Evolutionary conservation across 2,113 vertebrate species (phyloP), one percentile per base, ranked within the genome.

Genomic region (Callipepla californica): DNA sequence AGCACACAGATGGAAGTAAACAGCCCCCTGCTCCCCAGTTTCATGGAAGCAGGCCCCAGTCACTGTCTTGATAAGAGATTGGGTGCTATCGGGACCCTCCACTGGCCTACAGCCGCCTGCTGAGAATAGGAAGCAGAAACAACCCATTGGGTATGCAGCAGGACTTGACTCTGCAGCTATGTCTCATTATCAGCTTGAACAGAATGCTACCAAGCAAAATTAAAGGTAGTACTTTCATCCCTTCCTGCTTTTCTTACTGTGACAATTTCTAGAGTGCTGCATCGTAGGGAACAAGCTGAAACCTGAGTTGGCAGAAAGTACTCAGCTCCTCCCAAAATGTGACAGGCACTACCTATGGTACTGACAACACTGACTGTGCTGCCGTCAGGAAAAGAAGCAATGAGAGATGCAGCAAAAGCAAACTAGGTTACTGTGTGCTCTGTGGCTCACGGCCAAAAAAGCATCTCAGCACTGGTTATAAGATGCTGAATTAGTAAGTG

Each of bases 11-110:
- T 16, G 16, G 51, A 40, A 77, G 32, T 25, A 81, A 40, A 51
- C 7, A 14, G 4, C 65, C n/a, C 73, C 8, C 8, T 44, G 48
- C 22, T 6, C 2, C 13, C 9, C 0, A 1, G 0, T 62, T 65
- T 74, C n/a, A 25, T 17, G 23, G 51, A 38, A 45, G 32, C 67
- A 21, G 26, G n/a, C 45, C 28, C 6, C 20, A 25, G 0, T 30
- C 2, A 19, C 34, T 25, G 50, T 13, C 47, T 8, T 10, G 7
- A n/a, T 69, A 16, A 65, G 12, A 51, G 4, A 26, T 1, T 40
- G 65, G 16, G 20, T 83, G 28, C 47, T 58, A 20, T 83, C 32
- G 63, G 69, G 23, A 2, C 4, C 5, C 13, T 78, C 32, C 59
- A 30, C 45, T 67, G 69, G 26, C 22, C 25, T 72, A 15, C 26